phyloP scores from a whole-genome alignment of 2,113 vertebrate species.

The Siniperca chuatsi region DNA sequence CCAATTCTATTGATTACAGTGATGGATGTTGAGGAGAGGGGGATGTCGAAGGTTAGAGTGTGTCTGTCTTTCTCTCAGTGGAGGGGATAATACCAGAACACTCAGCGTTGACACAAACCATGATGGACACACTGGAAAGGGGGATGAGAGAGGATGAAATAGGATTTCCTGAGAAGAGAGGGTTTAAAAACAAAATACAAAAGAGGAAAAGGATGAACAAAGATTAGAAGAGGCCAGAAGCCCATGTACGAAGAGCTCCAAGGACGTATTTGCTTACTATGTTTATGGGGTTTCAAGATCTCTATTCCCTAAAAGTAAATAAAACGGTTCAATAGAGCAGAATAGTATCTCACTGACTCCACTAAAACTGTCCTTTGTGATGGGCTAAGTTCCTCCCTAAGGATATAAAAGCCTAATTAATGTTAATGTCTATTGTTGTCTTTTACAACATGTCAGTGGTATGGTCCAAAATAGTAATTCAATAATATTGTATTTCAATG shows the following conservation, averaged over 20 bases:
- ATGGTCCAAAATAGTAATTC: conserved; percentile 21
- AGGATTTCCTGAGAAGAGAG: conserved; percentile 26
- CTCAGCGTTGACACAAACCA: conserved; percentile 27
- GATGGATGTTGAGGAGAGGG: conserved; percentile 26
- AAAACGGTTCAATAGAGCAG: conserved; percentile 74
- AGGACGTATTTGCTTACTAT: conserved; percentile 71
- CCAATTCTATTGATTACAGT: conserved; percentile 67
- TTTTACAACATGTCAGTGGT: conserved; percentile 35
- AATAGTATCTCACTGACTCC: conserved; percentile 52
- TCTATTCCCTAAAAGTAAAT: conserved; percentile 70
- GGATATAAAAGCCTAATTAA: conserved; percentile 58
- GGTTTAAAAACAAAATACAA: conserved; percentile 52
- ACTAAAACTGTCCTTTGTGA: conserved; percentile 57
- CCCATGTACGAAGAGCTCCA: conserved; percentile 34
- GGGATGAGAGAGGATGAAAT: conserved; percentile 29
- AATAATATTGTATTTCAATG: conserved; percentile 37
- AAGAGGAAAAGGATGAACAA: conserved; percentile 52
- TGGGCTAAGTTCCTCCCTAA: conserved; percentile 47
- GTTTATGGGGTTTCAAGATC: conserved; percentile 65
- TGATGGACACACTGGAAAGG: conserved; percentile 13
- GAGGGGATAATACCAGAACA: conserved; percentile 39
- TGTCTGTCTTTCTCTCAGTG: conserved; percentile 39
- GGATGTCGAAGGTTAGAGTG: conserved; percentile 26
- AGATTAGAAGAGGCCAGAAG: conserved; percentile 52
- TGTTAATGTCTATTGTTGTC: conserved; percentile 45